Percentiles rank a stretch among this genome's conserved stretches.
Evolutionary conservation across 2,797 vertebrate genomes (phyloP).

Genomic region (Myioborus miniatus): DNA sequence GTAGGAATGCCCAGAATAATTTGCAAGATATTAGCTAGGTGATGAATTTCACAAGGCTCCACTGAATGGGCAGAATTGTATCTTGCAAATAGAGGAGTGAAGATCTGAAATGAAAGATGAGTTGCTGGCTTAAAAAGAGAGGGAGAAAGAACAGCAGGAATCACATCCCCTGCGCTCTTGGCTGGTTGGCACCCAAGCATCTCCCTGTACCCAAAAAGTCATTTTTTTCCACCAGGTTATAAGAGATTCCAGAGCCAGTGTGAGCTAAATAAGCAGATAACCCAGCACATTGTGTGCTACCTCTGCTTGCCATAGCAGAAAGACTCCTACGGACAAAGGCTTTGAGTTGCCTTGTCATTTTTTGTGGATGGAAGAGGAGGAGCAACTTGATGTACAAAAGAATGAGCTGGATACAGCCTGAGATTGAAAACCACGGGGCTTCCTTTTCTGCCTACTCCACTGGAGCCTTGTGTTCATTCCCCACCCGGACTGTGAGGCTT

Average conservation of each 20-base stretch:
- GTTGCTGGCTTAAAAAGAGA: neutral
- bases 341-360: neutral
- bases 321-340: neutral
- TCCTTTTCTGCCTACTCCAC: neutral
- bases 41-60: neutral
- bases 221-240: neutral
- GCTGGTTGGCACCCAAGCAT: neutral
- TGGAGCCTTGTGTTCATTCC: neutral
- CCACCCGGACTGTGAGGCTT: neutral
- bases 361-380: neutral
- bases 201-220: neutral
- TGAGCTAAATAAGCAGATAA: constrained; percentile 4
- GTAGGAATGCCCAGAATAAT: neutral
- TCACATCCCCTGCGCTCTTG: neutral
- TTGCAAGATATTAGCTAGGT: neutral
- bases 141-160: neutral
- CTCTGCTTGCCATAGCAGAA: neutral
- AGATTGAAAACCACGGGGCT: neutral
- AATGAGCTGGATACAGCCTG: neutral
- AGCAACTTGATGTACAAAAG: neutral
- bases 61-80: neutral
- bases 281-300: neutral
- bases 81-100: neutral
- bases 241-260: neutral
- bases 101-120: neutral